These are phyloP conservation scores for Glyptemys insculpta DNA, from an alignment of 2,797 vertebrate genomes.

Conservation along the genomic window DNA sequence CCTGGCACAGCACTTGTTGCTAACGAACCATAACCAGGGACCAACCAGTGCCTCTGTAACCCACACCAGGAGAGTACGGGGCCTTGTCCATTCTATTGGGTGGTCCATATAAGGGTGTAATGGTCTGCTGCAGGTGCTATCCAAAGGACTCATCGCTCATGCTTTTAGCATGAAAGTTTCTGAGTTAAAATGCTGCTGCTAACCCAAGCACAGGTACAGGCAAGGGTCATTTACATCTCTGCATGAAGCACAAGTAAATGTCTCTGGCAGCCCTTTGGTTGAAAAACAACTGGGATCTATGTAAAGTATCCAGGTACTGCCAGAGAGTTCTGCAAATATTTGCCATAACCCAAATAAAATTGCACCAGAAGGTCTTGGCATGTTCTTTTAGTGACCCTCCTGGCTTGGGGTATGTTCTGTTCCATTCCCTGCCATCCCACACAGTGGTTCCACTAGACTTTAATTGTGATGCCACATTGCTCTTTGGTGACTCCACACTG, in stretches of 20 bases:
- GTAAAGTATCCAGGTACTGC: not conserved
- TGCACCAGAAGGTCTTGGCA: not conserved
- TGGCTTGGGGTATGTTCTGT: not conserved
- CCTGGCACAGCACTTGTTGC: not conserved
- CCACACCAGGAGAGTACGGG: not conserved
- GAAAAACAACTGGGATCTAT: not conserved
- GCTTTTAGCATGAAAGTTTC: not conserved
- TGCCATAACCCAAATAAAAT: not conserved
- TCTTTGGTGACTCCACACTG: not conserved
- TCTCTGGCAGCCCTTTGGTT: not conserved
- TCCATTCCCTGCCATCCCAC: not conserved
- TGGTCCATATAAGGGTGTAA: rapidly evolving
- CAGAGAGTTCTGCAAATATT: not conserved
- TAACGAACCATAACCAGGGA: not conserved
- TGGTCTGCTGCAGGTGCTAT: not conserved
- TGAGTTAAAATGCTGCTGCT: not conserved
- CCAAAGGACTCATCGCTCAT: not conserved
- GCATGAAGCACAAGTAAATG: not conserved
- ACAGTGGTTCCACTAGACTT: not conserved
- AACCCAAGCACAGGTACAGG: not conserved
- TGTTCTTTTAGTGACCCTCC: not conserved
- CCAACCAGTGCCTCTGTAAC: rapidly evolving
- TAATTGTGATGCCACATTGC: not conserved
- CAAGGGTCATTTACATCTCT: not conserved
- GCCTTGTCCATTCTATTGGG: not conserved